A percentile compares a stretch with the other conserved stretches of the same genome.
phyloP scores from a whole-genome alignment of 2,113 vertebrate species.

The Peromyscus polionotus region DNA sequence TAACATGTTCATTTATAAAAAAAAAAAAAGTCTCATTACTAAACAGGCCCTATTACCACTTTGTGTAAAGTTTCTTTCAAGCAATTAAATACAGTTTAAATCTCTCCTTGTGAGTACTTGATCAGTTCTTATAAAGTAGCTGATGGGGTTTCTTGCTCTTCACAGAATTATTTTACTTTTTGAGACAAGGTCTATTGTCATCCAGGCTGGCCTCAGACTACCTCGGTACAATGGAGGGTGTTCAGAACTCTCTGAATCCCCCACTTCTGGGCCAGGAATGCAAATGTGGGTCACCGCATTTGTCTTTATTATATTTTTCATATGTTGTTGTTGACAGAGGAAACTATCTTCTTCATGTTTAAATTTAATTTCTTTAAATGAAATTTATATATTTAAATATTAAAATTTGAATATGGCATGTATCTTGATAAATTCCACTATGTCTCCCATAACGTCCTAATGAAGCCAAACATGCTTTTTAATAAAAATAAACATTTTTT shows the following conservation, averaged over 20 bases:
- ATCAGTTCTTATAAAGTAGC: background rate
- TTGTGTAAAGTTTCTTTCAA: slow-evolving; percentile 30
- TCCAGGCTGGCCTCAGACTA: background rate
- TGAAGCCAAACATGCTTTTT: background rate
- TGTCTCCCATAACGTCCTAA: background rate
- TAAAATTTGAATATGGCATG: background rate
- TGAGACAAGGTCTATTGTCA: background rate
- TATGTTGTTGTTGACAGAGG: background rate
- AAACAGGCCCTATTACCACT: background rate
- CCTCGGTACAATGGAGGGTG: background rate
- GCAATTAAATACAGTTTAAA: slow-evolving; percentile 13
- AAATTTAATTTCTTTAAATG: background rate
- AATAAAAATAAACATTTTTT: background rate
- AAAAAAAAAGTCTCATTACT: background rate
- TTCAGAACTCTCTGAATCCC: background rate
- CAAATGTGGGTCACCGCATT: background rate
- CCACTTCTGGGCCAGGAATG: background rate
- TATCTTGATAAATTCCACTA: background rate
- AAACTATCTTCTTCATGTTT: background rate
- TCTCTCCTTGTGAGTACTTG: slow-evolving; percentile 7
- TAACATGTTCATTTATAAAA: background rate
- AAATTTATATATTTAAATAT: background rate
- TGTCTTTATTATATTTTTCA: background rate
- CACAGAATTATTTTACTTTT: background rate
- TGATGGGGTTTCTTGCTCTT: background rate